These are phyloP conservation scores for Papilio protenor DNA, from an alignment of 2,888 invertebrate species.

Conservation along the genomic window DNA sequence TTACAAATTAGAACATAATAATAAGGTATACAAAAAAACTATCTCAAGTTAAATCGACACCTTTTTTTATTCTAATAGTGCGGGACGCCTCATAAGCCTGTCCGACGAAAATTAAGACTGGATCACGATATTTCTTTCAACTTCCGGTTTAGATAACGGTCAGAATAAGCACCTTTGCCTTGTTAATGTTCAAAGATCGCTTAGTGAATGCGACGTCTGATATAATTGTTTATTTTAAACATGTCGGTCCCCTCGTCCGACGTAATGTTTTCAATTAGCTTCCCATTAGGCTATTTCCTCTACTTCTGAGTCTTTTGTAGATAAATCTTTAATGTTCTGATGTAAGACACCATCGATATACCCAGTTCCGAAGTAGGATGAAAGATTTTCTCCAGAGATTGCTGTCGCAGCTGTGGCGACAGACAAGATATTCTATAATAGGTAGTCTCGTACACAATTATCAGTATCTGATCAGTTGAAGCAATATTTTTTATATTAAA, in stretches of 20 bases:
- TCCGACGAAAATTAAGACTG: slow-evolving; percentile 72
- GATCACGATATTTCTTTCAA: slow-evolving; percentile 74
- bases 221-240: slow-evolving; percentile 62
- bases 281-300: slow-evolving; percentile 73
- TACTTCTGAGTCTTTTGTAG: slow-evolving; percentile 43
- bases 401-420: slow-evolving; percentile 8
- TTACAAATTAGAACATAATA: slow-evolving; percentile 72
- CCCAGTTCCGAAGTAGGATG: slow-evolving; percentile 64
- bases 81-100: slow-evolving; percentile 60
- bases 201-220: slow-evolving; percentile 64
- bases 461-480: neutral
- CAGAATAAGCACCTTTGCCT: slow-evolving; percentile 76
- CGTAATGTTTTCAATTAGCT: slow-evolving; percentile 71
- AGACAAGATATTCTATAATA: slow-evolving; percentile 5
- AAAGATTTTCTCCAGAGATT: slow-evolving; percentile 28
- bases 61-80: slow-evolving; percentile 76
- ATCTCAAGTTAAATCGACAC: slow-evolving; percentile 77
- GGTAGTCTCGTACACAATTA: neutral
- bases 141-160: slow-evolving; percentile 79
- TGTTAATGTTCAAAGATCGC: slow-evolving; percentile 72
- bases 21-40: slow-evolving; percentile 69
- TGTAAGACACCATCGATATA: slow-evolving; percentile 70
- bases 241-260: slow-evolving; percentile 55
- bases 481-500: no score
- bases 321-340: slow-evolving; percentile 67